Base-by-base conservation (phyloP, 2,113 vertebrate species). In the Heterotis niloticus region DNA sequence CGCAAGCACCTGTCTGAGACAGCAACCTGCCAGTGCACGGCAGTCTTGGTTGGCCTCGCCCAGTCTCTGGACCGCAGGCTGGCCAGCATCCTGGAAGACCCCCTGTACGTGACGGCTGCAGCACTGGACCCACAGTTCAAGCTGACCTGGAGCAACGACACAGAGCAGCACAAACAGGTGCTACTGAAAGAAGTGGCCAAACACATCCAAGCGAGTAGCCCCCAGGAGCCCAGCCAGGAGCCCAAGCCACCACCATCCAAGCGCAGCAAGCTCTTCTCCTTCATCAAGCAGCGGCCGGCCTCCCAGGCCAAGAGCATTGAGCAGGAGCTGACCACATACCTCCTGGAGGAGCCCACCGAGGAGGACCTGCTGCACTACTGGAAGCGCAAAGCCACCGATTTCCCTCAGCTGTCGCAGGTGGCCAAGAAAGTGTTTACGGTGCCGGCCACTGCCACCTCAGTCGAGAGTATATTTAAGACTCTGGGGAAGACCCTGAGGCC, bases 71-170 rank as follows among this genome's bases (percentile, higher is more conserved):
- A 93, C 79, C 87, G 81, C 54, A 84, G 83, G 9, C 85, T 93
- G 24, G 86, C 89, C 16, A 88, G 89, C 11, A 87, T 93, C 62
- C 84, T 93, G 78, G 90, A 92, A 59, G 91, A 93, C 78, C 91
- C 92, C 10, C 89, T 93, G 62, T 92, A 92, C 80, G 82, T 93
- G 73, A 90, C 89, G 11, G 92, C 91, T 80, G 92, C 92, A 76
- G 91, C 90, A 9, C 80, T 93, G 81, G 92, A 93, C 82, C 92
- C 92, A 12, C 92, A 93, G 88, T 93, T 93, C 81, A 93, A 93
- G 80, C 91, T 93, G n/a, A 90, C 92, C 1, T 93, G 92, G 92
- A 93, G 92, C 89, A 92, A 89, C 78, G 90, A 90, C 83, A 87
- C 88, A 0, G 92, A 93, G 70, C 92, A 91, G 91, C 92, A 93